Base-by-base conservation (phyloP, 2,113 vertebrate species). In the Pavo muticus region DNA sequence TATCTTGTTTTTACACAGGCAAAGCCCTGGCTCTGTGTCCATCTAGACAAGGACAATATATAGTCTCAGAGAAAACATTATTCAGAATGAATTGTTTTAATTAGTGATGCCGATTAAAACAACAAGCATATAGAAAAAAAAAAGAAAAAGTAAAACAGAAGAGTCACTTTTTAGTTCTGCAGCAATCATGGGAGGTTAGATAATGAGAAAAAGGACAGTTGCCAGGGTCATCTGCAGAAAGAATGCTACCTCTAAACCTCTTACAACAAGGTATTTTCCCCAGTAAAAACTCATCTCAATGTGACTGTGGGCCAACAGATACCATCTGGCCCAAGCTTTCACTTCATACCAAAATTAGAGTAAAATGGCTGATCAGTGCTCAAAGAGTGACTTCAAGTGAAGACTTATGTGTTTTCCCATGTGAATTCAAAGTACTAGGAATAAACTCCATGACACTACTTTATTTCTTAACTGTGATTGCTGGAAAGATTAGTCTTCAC, bases 331-430 rank as follows among this genome's bases (percentile, higher is more conserved):
- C 27, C 37, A 56, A 73, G 82, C 37, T 76, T 83, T 39, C 44
- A 79, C 35, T 83, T 92, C 64, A 56, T 56, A 63, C 13, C 64
- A 74, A 54, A 83, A 70, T 61, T 32, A 2, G 1, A 56, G n/a
- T 57, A 87, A 77, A 80, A 42, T 61, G 37, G 70, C 64, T 63
- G n/a, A 37, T 88, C 37, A 73, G 30, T 80, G 37, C 32, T 79
- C 32, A 59, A 74, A 65, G 1, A 88, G 16, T 39, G 17, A 63
- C 57, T 73, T 83, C 32, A 84, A 47, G 20, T 37, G 76, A 1
- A 30, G 76, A 50, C 76, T 73, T 65, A 65, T 0, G 0, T 1
- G 1, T 69, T 90, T 82, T 37, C 40, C 61, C 57, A 21, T 6
- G 4, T 47, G n/a, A 81, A 84, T 61, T 82, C 40, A 72, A 72